Evolutionary conservation across 2,113 vertebrate genomes (phyloP).

Genomic region (Chlorocebus sabaeus): DNA sequence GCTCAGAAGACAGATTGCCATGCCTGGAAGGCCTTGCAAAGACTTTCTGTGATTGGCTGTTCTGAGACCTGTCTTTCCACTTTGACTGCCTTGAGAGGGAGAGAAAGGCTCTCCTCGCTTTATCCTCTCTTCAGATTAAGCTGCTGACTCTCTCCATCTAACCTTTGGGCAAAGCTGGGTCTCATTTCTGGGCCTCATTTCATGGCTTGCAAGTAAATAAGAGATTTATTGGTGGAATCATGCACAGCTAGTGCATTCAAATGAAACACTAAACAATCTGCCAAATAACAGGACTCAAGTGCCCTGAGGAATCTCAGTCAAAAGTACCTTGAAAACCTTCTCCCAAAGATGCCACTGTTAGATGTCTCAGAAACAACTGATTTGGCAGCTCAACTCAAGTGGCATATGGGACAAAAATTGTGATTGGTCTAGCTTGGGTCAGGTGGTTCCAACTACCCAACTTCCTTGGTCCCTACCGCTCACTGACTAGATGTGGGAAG

Average conservation of each 20-base stretch:
- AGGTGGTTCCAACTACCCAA: background rate
- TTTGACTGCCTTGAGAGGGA: background rate
- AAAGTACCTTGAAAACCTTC: background rate
- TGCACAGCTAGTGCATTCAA: background rate
- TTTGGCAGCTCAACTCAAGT: background rate
- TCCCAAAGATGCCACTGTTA: background rate
- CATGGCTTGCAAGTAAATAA: background rate
- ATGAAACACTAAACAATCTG: background rate
- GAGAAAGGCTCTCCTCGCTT: background rate
- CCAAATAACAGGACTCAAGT: background rate
- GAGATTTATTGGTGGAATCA: background rate
- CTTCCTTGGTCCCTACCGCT: too few relatives aligned
- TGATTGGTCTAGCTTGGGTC: background rate
- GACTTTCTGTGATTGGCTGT: background rate
- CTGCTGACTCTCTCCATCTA: background rate
- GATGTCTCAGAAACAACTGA: background rate
- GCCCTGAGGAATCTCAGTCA: background rate
- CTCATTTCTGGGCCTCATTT: background rate
- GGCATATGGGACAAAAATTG: background rate
- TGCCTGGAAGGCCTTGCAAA: background rate
- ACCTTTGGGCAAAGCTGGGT: background rate
- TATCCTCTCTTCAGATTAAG: background rate
- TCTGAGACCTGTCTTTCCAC: background rate
- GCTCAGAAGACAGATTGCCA: background rate
- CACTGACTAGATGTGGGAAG: background rate